Evolutionary conservation across 1,140 invertebrate genomes (phyloP), one percentile per base, ranked within the genome.

Genomic region (Gerris buenoi): DNA sequence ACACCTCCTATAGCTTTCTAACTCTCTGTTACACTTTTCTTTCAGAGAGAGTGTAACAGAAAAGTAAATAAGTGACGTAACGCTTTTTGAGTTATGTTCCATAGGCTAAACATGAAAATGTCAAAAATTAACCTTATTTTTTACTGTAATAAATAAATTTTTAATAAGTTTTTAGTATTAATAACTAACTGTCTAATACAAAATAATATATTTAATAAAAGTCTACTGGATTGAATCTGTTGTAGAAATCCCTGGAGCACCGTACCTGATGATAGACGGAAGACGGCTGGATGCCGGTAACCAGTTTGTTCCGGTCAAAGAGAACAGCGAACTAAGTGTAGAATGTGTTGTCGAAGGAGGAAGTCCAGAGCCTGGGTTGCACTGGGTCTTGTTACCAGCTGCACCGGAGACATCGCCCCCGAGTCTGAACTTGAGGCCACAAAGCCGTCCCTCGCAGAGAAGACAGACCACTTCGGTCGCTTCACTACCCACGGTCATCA

Each of bases 331-430:
- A 72, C 78, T 93, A 28, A 86, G 84, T 58, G 82, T 93, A 64
- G 83, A 88, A 69, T 94, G 91, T 74, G 85, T 90, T 2, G 88
- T 87, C 64, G 89, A 91, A 77, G 88, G 89, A 70, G 89, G 89
- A 1, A 88, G 89, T 69, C 89, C 90, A 0, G 82, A 86, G 1
- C 88, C 89, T 5, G 81, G 84, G 46, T 79, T 88, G 71, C 82
- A 82, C 56, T 90, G 86, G 88, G 83, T 86, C 67, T 82, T 90
- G 70, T 76, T 83, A 56, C 79, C 74, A 3, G 65, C 70, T 26
- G 63, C 63, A 27, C 64, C 59, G 18, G 62, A 26, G 25, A 65
- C 59, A 14, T 64, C 27, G 62, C 69, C 69, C 59, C 70, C 62
- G 28, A 68, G 63, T 26, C 67, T 86, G 65, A 83, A 73, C 25